A percentile compares a stretch with the other conserved stretches of the same genome.
These are phyloP conservation scores for Myotis davidii DNA, from an alignment of 2,113 vertebrate species.

Conservation along the genomic window DNA sequence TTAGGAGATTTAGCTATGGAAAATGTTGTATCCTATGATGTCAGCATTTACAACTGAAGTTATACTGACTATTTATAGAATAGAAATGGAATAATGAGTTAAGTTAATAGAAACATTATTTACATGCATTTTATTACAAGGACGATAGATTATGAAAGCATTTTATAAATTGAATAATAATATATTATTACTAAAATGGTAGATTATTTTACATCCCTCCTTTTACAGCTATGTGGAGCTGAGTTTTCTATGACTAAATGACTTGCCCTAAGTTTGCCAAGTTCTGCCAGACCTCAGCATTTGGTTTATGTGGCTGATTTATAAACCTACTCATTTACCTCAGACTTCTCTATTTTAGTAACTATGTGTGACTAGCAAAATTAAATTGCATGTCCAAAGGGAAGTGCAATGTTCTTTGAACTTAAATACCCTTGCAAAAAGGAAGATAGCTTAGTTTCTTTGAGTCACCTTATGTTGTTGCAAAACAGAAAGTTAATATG, in stretches of 20 bases:
- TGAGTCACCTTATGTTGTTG: background rate
- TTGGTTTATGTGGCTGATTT: background rate
- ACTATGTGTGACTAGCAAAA: background rate
- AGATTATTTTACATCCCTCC: background rate
- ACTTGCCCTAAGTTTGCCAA: background rate
- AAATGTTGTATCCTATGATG: background rate
- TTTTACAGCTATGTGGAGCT: background rate
- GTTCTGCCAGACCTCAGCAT: background rate
- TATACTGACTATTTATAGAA: background rate
- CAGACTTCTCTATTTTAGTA: background rate
- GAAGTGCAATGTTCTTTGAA: constrained; percentile 22
- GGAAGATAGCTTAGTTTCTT: background rate
- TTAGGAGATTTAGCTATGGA: background rate
- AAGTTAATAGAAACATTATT: background rate
- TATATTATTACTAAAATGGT: background rate
- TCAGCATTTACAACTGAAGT: constrained; percentile 20
- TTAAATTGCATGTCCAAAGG: constrained; percentile 29
- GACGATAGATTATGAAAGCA: background rate
- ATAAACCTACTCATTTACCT: background rate
- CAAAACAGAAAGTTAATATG: constrained; percentile 15
- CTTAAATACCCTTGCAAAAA: background rate
- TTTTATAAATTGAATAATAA: background rate
- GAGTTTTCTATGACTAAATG: background rate
- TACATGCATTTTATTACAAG: background rate
- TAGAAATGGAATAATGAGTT: constrained; percentile 21